Evolutionary conservation across 2,888 invertebrate genomes (phyloP).

Genomic region (Spialia ferax): DNA sequence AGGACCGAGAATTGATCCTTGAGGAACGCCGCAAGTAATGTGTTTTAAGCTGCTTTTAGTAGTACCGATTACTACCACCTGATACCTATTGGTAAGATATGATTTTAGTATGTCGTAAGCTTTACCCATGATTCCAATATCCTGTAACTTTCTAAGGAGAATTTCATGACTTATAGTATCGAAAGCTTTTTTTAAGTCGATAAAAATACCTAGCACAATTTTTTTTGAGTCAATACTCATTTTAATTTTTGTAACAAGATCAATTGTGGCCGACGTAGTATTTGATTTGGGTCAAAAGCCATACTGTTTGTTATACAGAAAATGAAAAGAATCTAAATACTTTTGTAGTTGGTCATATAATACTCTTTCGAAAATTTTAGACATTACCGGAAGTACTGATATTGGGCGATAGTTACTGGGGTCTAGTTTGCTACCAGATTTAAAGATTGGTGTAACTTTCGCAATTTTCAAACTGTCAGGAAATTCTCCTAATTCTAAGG

Average conservation of each 20-base stretch:
- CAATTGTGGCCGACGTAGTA: neutral
- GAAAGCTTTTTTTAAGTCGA: neutral
- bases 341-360: no score
- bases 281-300: no score
- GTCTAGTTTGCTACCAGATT: neutral
- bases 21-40: neutral
- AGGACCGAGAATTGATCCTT: neutral
- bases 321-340: no score
- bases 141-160: neutral
- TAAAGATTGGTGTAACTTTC: neutral
- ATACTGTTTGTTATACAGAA: neutral
- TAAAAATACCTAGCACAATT: neutral
- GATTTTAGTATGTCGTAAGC: neutral
- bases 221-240: neutral
- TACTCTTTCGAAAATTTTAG: neutral
- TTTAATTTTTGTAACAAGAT: constrained; percentile 2
- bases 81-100: neutral
- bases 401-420: neutral
- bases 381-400: neutral
- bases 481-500: neutral
- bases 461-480: constrained; percentile 3
- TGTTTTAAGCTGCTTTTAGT: neutral
- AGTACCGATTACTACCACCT: neutral
- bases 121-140: neutral
- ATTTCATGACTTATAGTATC: constrained; percentile 1